These are phyloP conservation scores for Drosophila nannoptera DNA, from an alignment of 1,140 invertebrate genomes.

Conservation along the genomic window DNA sequence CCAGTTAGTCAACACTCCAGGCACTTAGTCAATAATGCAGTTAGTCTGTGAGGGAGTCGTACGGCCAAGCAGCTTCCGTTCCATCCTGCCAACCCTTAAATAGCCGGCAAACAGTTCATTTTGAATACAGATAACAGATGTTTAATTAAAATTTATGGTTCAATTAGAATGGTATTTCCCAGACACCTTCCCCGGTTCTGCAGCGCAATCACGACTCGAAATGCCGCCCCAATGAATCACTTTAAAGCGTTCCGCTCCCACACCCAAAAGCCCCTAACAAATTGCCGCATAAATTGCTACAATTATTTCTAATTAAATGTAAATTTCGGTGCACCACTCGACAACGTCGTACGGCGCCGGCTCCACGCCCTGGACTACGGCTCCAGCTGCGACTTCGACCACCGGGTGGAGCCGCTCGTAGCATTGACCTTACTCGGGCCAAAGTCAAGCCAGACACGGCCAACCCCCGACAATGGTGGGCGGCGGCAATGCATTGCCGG, in stretches of 20 bases:
- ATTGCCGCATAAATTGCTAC: conserved; percentile 46
- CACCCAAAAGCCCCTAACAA: conserved; percentile 14
- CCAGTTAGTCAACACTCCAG: no score
- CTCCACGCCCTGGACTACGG: background rate
- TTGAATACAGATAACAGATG: background rate
- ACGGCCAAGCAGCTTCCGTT: background rate
- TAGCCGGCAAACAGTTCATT: conserved; percentile 1
- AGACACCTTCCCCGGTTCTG: background rate
- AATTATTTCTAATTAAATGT: conserved; percentile 59
- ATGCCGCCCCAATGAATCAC: conserved; percentile 35
- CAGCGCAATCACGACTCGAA: conserved; percentile 21
- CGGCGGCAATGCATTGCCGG: conserved; percentile 14
- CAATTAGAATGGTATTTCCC: conserved; percentile 11
- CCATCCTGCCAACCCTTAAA: no score
- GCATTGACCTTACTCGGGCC: conserved; percentile 39
- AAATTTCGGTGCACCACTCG: conserved; percentile 35
- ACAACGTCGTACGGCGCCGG: background rate
- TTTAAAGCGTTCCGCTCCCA: conserved; percentile 22
- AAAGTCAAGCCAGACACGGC: conserved; percentile 39
- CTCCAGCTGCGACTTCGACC: background rate
- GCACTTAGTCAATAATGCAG: no score
- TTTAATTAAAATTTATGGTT: background rate
- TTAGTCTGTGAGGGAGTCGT: no score
- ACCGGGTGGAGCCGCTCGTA: background rate
- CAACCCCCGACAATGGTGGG: conserved; percentile 16